Base-by-base conservation (phyloP, 2,797 vertebrate species). In the Clarias fuscus region DNA sequence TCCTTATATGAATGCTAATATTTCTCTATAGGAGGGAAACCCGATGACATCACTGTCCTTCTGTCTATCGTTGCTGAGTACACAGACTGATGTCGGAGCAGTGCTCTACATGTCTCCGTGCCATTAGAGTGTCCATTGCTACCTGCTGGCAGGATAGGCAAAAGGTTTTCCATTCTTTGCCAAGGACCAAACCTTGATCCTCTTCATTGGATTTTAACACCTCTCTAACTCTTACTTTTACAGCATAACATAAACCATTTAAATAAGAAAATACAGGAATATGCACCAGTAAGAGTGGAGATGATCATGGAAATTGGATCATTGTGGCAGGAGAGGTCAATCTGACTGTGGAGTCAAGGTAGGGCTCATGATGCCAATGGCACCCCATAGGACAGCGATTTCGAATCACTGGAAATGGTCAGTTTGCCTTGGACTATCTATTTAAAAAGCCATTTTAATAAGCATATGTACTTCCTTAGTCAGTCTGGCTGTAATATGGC, bases 11-110 rank as follows among this genome's bases (percentile, higher is more conserved):
- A 17, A 67, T 37, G 37, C 18, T 48, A 24, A 18, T 58, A 6
- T 73, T 20, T 75, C 76, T 78, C 37, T 92, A 30, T 93, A 99
- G 98, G 98, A 92, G 98, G 98, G 86, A 99, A 99, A 92, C 98
- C 98, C 89, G 98, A 99, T 65, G 98, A 99, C 94, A 99, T 99
- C 95, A 99, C 98, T 11, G 98, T 99, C 92, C 96, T 99, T 71
- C 96, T 99, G 83, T 99, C 98, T 10, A 99, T 99, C 70, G 98
- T 99, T 88, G 98, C 98, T 0, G 98, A 99, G 94, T 99, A 99
- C 90, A 98, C 98, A 33, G 97, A 99, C 96, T 99, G 96, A 96
- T 22, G 24, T 73, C 61, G 90, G 83, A 43, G 30, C 68, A 78
- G 72, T 58, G 85, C 59, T 89, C 59, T 62, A 86, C 81, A 84